Percentiles rank a stretch among this genome's conserved stretches.
phyloP scores from a whole-genome alignment of 2,888 invertebrate species.

The Volucella zonaria region DNA sequence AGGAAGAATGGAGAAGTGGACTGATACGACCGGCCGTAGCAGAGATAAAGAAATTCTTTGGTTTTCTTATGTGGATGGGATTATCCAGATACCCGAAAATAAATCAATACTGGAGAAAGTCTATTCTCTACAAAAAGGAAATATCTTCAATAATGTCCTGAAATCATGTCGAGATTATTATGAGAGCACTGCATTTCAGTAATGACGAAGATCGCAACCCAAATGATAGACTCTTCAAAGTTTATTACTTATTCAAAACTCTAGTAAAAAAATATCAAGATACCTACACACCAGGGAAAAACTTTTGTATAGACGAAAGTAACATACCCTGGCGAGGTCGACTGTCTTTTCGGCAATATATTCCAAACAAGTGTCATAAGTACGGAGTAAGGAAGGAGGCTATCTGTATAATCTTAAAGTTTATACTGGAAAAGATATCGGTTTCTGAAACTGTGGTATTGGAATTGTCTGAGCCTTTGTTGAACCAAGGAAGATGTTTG shows the following conservation, averaged over 20 bases:
- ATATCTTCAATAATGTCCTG: constrained; percentile 23
- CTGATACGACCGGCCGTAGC: constrained; percentile 12
- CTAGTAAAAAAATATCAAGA: constrained; percentile 12
- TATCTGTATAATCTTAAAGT: constrained; percentile 13
- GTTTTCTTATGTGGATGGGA: background rate
- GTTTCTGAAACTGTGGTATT: constrained; percentile 1
- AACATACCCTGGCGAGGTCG: constrained; percentile 23
- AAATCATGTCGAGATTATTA: constrained; percentile 15
- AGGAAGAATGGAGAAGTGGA: constrained; percentile 22
- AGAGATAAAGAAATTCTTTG: background rate
- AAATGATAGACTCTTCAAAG: constrained; percentile 19
- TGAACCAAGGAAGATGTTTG: background rate
- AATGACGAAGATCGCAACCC: constrained; percentile 12
- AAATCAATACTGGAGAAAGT: constrained; percentile 24
- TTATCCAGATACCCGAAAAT: constrained; percentile 14
- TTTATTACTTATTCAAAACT: constrained; percentile 16
- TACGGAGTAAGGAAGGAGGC: constrained; percentile 16
- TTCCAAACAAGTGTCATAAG: background rate
- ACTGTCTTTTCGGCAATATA: background rate
- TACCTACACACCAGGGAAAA: constrained; percentile 19
- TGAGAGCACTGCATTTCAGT: constrained; percentile 18
- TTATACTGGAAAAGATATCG: constrained; percentile 18
- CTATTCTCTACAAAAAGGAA: constrained; percentile 11
- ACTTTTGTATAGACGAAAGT: constrained; percentile 13
- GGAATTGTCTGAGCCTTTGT: constrained; percentile 17